Conservation (phyloP, 2,888 invertebrate species). For the Eristalis arbustorum region DNA sequence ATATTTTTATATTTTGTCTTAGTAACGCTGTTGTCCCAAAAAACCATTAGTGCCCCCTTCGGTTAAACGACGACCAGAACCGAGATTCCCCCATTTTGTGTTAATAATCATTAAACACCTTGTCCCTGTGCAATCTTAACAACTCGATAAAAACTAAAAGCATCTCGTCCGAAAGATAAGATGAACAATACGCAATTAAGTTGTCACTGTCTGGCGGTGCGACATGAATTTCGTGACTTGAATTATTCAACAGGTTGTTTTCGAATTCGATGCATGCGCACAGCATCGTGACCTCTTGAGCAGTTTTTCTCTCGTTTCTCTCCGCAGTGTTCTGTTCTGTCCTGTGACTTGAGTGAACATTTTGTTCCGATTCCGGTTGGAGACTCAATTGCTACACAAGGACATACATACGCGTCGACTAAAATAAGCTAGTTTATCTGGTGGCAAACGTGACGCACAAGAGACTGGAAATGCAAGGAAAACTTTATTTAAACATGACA, state of each 20-base stretch:
- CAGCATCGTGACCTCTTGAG: background rate
- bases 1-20: too few species aligned
- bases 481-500: too few species aligned
- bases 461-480: background rate
- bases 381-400: background rate
- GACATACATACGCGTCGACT: background rate
- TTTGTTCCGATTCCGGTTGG: background rate
- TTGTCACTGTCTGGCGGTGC: slow-evolving; percentile 6
- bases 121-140: background rate
- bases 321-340: background rate
- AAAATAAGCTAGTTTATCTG: background rate
- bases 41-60: too few species aligned
- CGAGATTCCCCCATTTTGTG: background rate
- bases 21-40: too few species aligned
- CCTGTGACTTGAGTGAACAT: background rate
- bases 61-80: too few species aligned
- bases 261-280: background rate
- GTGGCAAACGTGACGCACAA: background rate
- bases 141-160: slow-evolving; percentile 14
- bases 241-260: slow-evolving; percentile 44
- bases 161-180: background rate
- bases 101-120: background rate
- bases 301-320: background rate
- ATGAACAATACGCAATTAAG: slow-evolving; percentile 5
- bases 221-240: slow-evolving; percentile 16